These are phyloP conservation scores for Desmodus rotundus DNA, from an alignment of 2,113 vertebrate genomes.

Conservation along the genomic window DNA sequence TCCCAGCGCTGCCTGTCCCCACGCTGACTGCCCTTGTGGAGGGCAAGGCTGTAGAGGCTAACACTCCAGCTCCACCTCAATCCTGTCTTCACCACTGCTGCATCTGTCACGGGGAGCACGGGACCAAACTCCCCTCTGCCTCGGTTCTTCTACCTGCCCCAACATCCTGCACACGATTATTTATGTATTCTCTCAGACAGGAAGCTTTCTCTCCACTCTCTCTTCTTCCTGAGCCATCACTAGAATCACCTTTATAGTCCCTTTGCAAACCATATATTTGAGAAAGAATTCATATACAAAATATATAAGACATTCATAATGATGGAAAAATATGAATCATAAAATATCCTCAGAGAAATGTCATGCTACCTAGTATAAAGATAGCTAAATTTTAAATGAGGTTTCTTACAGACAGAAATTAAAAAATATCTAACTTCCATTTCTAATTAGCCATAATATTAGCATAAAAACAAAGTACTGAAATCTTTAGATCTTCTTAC, in stretches of 20 bases:
- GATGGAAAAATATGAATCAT: neutral
- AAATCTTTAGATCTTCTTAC: conserved; percentile 17
- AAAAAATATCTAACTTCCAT: neutral
- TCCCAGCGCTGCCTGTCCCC: too few relatives aligned
- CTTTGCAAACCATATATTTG: neutral
- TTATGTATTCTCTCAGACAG: neutral
- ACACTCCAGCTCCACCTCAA: neutral
- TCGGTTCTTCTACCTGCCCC: neutral
- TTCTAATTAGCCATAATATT: conserved; percentile 1
- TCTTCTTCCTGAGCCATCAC: neutral
- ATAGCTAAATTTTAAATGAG: neutral
- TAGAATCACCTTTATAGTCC: neutral
- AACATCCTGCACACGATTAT: neutral
- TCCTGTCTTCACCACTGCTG: neutral
- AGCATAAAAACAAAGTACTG: neutral
- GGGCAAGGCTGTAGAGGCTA: neutral
- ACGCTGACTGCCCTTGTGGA: neutral
- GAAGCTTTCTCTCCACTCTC: neutral
- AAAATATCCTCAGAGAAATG: neutral
- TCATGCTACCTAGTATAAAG: neutral
- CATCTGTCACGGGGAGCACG: neutral
- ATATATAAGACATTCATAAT: neutral
- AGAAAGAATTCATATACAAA: neutral
- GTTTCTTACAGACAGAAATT: neutral
- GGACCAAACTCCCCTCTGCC: neutral